phyloP scores from a whole-genome alignment of 2,113 vertebrate genomes.

The Phocoena sinus region DNA sequence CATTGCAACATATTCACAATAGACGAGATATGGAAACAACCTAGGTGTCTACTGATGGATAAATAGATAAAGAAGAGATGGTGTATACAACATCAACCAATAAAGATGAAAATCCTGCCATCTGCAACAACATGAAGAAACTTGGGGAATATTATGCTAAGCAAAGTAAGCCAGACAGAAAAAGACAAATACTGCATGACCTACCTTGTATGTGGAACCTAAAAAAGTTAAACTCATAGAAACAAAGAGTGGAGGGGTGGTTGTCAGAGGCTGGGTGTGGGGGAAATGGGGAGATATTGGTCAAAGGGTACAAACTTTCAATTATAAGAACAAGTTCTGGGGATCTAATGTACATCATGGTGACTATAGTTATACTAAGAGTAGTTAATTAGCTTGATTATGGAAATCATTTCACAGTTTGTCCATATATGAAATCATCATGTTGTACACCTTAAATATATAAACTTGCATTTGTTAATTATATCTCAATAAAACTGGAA shows the following conservation, averaged over 20 bases:
- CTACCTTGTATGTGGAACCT: background rate
- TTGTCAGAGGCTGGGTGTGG: background rate
- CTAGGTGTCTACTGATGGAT: background rate
- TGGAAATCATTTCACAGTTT: background rate
- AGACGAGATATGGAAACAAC: background rate
- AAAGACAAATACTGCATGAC: background rate
- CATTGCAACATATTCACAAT: background rate
- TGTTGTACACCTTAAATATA: background rate
- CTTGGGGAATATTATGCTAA: background rate
- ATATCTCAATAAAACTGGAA: background rate
- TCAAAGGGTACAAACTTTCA: background rate
- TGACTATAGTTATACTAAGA: background rate
- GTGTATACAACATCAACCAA: background rate
- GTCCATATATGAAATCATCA: background rate
- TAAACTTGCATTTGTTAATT: background rate
- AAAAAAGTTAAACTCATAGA: background rate
- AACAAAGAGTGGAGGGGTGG: background rate
- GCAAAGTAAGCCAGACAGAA: background rate
- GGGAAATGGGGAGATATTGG: background rate
- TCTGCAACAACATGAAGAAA: background rate
- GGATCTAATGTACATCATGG: background rate
- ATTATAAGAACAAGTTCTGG: background rate
- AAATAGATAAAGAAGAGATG: background rate
- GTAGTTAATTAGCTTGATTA: background rate
- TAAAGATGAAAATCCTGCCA: background rate